A percentile compares a stretch with the other conserved stretches of the same genome.
These are phyloP conservation scores for Coregonus ussuriensis DNA, from an alignment of 2,797 vertebrate genomes.

Conservation along the genomic window DNA sequence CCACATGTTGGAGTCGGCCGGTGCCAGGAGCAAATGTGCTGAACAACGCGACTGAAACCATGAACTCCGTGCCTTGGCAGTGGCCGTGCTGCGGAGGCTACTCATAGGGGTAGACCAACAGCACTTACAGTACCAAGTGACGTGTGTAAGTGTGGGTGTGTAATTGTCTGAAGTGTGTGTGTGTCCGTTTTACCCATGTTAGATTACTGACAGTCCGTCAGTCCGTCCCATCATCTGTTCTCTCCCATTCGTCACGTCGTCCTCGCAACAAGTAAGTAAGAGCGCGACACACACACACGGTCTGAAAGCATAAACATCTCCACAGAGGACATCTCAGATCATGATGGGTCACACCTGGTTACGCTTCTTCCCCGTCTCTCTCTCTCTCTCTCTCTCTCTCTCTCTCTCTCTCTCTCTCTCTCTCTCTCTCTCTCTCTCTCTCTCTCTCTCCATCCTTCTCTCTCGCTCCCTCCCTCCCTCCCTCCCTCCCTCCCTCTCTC, in stretches of 20 bases:
- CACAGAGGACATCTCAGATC: slow-evolving; percentile 71
- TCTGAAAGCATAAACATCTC: slow-evolving; percentile 50
- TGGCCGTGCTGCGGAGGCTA: slow-evolving; percentile 49
- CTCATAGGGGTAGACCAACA: slow-evolving; percentile 44
- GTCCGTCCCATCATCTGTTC: slow-evolving; percentile 32
- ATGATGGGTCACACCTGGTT: slow-evolving; percentile 79
- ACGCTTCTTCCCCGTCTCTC: slow-evolving; percentile 62
- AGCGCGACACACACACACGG: slow-evolving; percentile 15
- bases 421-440: slow-evolving; percentile 42
- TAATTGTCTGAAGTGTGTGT: neutral
- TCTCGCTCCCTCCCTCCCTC: neutral
- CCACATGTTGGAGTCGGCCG: slow-evolving; percentile 72
- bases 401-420: neutral
- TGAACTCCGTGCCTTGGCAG: slow-evolving; percentile 76
- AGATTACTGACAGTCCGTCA: slow-evolving; percentile 55
- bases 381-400: neutral
- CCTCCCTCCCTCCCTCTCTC: neutral
- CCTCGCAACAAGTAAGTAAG: slow-evolving; percentile 10
- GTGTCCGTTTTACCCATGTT: slow-evolving; percentile 35
- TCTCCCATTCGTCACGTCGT: slow-evolving; percentile 13
- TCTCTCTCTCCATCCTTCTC: neutral
- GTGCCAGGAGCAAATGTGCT: slow-evolving; percentile 77
- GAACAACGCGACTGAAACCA: slow-evolving; percentile 71
- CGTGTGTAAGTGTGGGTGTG: slow-evolving; percentile 1
- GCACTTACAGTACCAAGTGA: slow-evolving; percentile 31